Conservation (phyloP, 2,113 vertebrate species). For the Typhlomys cinereus region DNA sequence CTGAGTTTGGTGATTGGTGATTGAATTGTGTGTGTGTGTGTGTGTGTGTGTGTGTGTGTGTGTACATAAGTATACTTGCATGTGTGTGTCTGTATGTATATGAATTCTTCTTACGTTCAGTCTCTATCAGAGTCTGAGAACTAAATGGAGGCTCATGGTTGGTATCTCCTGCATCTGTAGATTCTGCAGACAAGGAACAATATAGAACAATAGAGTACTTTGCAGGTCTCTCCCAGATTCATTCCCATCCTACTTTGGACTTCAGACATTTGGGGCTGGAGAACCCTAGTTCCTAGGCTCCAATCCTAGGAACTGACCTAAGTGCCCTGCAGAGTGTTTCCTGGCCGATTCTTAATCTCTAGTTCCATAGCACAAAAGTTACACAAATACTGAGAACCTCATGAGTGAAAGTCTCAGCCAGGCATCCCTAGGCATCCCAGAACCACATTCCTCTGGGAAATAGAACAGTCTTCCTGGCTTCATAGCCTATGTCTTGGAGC, state of each 20-base stretch:
- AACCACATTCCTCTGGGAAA: not conserved
- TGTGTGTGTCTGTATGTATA: not conserved
- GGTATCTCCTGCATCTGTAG: not conserved
- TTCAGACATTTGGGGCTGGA: rapidly evolving
- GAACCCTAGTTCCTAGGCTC: too few relatives aligned
- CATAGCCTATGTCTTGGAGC: not conserved
- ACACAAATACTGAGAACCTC: not conserved
- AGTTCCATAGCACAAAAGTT: not conserved
- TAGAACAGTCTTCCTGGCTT: not conserved
- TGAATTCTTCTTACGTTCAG: not conserved
- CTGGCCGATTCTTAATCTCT: not conserved
- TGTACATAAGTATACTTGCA: too few relatives aligned
- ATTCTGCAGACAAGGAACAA: not conserved
- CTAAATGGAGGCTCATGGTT: not conserved
- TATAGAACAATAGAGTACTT: not conserved
- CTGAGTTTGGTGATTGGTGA: not conserved
- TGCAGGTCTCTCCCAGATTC: not conserved
- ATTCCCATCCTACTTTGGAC: not conserved
- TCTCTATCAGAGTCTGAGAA: not conserved
- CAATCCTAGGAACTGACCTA: not conserved
- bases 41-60: not conserved
- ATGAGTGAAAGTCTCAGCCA: not conserved
- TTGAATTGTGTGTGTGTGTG: not conserved
- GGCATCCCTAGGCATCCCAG: not conserved
- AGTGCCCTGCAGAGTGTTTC: not conserved